phyloP scores from a whole-genome alignment of 2,113 vertebrate species.

The Oreotrochilus melanogaster region DNA sequence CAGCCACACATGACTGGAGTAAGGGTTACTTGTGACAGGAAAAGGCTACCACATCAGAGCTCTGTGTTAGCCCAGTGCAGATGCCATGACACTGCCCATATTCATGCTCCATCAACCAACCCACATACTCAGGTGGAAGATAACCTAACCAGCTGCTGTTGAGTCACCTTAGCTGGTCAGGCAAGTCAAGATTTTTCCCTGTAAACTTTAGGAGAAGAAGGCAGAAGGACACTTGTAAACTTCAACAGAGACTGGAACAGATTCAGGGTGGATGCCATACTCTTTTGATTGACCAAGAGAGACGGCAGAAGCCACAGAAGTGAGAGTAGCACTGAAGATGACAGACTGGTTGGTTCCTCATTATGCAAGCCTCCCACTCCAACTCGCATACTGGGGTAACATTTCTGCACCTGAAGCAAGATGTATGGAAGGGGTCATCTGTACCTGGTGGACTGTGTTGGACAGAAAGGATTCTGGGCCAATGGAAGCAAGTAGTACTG shows the following conservation, averaged over 20 bases:
- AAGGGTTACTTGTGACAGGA: neutral
- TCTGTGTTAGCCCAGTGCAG: neutral
- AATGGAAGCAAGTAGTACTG: neutral
- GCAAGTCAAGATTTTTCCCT: neutral
- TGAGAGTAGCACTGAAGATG: neutral
- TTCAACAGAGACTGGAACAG: neutral
- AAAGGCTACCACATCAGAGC: neutral
- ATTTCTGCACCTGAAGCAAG: neutral
- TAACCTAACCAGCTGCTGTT: neutral
- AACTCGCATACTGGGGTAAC: neutral
- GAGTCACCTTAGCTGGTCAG: neutral
- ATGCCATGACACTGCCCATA: neutral
- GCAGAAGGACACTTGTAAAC: neutral
- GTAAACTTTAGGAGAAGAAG: neutral
- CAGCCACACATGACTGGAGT: neutral
- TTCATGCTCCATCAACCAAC: neutral
- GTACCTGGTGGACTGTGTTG: neutral
- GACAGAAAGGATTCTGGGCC: neutral
- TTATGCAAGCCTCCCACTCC: neutral
- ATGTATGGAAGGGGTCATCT: neutral
- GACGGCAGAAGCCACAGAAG: neutral
- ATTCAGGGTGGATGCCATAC: neutral
- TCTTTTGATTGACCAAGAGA: neutral
- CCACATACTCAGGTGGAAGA: neutral
- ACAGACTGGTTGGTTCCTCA: neutral